Base-by-base conservation (phyloP, 2,113 vertebrate species). In the Phylloscopus trochilus region DNA sequence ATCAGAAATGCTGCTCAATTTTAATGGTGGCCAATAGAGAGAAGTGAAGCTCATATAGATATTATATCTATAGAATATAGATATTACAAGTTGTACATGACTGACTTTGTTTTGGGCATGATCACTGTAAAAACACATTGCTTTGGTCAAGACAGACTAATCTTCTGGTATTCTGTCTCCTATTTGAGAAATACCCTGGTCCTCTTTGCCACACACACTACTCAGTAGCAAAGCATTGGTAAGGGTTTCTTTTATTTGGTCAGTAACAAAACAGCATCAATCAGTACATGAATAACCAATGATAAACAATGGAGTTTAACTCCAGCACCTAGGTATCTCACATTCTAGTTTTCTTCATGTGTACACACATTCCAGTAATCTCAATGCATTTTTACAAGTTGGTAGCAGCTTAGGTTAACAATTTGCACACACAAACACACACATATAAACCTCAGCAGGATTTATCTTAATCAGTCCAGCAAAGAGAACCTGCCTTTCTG, bases 191-290 rank as follows among this genome's bases (percentile, higher is more conserved):
- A 86, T 3, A 56, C 7, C 4, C 43, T 4, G 3, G 7, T 17
- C 8, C 33, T 86, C 43, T 87, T 74, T 52, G 13, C 55, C 56
- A 49, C 14, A 95, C 66, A 93, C 31, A 92, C 47, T 93, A 75
- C 60, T 81, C 76, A 55, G 19, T 6, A 92, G 28, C 52, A 90
- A 90, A 94, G 63, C 43, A 64, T 13, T 59, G 43, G 24, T 70
- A 89, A 96, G 56, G 27, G 10, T 56, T 97, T 81, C 5, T 46
- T 97, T 97, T 97, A 96, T 97, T 97, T 75, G 33, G 12, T n/a
- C 44, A 75, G 56, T 92, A 96, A 89, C 44, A 81, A 93, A 96
- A 89, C 86, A 93, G 33, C 39, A 87, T 55, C 43, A 43, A 87
- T 55, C 43, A 43, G 47, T 81, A 96, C 95, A 95, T 74, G 76